Evolutionary conservation across 2,113 vertebrate genomes (phyloP), one percentile per base, ranked within the genome.

Genomic region (Heterochromis multidens): DNA sequence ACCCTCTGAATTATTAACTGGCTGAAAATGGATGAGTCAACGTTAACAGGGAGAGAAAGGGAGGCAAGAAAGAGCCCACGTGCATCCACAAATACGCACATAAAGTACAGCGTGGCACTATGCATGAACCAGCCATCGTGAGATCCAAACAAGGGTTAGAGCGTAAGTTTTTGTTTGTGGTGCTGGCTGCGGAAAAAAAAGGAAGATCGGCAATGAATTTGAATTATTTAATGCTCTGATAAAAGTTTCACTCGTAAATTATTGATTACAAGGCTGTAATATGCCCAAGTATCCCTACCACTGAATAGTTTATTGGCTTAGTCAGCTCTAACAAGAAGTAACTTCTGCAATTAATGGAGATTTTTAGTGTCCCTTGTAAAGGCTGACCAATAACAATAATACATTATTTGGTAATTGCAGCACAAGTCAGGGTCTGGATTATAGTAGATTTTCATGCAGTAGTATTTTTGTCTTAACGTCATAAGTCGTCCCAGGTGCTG

Each of bases 1-100:
- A 93, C 81, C 87, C 87, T 84, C 87, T 94, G 89, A 94, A 94
- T 94, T 93, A 95, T 94, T 93, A 95, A 95, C 82, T 46, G 87
- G 67, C 77, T 83, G 65, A 90, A 94, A 92, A 90, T 79, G 79
- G 84, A 93, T 92, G 91, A 95, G 91, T 94, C 91, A 92, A 89
- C 77, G 54, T 85, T 88, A 92, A 88, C 86, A 83, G 67, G 81
- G 58, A 65, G 85, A 84, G 63, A 59, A 88, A 86, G 80, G 79
- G 81, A 82, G 89, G 43, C 52, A 25, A 65, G n/a, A 40, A 56
- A 54, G 78, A 4, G 84, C 86, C 87, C 85, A 90, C 76, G 23
- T 90, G 90, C 67, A n/a, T 76, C 86, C 62, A 85, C 86, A 91
- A 88, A 91, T 90, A 91, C 70, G 80, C 86, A 62, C 23, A 33